Evolutionary conservation across 2,113 vertebrate species (phyloP).

Genomic region (Chaetorhynchus papuensis): DNA sequence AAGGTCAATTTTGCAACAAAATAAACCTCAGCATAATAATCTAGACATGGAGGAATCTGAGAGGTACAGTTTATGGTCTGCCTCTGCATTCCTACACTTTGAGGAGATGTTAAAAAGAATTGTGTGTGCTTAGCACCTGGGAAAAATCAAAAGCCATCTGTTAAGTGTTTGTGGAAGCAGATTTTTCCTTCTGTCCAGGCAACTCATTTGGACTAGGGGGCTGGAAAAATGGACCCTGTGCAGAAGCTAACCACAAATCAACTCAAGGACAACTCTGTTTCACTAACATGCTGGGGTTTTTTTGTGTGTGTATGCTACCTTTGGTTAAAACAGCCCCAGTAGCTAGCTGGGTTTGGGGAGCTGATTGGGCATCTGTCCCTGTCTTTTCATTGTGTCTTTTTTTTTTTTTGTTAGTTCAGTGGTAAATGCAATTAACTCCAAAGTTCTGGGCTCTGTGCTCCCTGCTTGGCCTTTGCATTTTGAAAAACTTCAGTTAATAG

Average conservation of each 20-base stretch:
- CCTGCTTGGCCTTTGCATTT: background rate
- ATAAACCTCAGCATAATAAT: background rate
- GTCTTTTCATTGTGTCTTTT: background rate
- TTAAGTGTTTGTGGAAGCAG: background rate
- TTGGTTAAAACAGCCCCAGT: background rate
- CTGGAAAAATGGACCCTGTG: background rate
- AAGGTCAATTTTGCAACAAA: slow-evolving; percentile 15
- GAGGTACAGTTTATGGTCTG: background rate
- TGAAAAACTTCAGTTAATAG: background rate
- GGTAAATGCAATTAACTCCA: background rate
- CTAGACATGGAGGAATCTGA: background rate
- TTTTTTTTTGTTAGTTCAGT: background rate
- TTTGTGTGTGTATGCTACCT: background rate
- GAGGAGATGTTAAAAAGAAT: background rate
- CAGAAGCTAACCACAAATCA: background rate
- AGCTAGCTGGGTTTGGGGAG: background rate
- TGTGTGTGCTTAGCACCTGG: background rate
- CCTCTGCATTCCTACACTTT: background rate
- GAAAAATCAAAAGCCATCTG: slow-evolving; percentile 8
- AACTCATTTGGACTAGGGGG: background rate
- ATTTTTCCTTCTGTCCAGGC: background rate
- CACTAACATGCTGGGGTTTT: rapidly evolving
- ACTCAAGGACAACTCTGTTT: background rate
- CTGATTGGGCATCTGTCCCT: background rate
- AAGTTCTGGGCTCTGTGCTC: background rate